A percentile compares a stretch with the other conserved stretches of the same genome.
phyloP scores from a whole-genome alignment of 2,113 vertebrate genomes.

The Rhinolophus sinicus region DNA sequence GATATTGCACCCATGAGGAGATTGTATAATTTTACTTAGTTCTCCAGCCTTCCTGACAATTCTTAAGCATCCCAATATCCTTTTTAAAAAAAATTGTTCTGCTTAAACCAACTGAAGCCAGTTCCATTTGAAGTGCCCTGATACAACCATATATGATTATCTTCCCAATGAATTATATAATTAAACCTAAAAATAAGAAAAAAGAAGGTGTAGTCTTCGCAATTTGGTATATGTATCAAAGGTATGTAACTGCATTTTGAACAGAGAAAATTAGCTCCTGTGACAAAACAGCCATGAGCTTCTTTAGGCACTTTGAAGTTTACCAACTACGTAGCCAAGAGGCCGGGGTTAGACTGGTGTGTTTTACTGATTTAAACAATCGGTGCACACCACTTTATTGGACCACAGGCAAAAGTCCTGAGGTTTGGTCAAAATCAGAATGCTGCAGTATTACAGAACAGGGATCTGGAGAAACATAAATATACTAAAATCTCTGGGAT shows the following conservation, averaged over 20 bases:
- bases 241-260: slow-evolving; percentile 1
- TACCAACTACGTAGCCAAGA: background rate
- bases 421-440: slow-evolving; percentile 55
- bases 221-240: background rate
- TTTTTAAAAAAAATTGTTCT: background rate
- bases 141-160: background rate
- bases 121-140: background rate
- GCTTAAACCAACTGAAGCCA: background rate
- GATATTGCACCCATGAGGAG: background rate
- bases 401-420: background rate
- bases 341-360: background rate
- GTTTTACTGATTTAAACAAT: slow-evolving; percentile 27
- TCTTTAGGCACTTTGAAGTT: background rate
- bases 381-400: background rate
- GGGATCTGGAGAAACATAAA: slow-evolving; percentile 51
- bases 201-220: background rate
- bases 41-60: background rate
- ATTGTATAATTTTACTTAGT: background rate
- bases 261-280: background rate
- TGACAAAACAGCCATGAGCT: background rate
- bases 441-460: background rate
- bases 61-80: background rate
- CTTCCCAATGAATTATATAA: background rate
- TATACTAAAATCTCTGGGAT: slow-evolving; percentile 25
- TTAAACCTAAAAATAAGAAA: slow-evolving; percentile 25